phyloP scores from a whole-genome alignment of 1,140 invertebrate species.

The Ephestia elutella region DNA sequence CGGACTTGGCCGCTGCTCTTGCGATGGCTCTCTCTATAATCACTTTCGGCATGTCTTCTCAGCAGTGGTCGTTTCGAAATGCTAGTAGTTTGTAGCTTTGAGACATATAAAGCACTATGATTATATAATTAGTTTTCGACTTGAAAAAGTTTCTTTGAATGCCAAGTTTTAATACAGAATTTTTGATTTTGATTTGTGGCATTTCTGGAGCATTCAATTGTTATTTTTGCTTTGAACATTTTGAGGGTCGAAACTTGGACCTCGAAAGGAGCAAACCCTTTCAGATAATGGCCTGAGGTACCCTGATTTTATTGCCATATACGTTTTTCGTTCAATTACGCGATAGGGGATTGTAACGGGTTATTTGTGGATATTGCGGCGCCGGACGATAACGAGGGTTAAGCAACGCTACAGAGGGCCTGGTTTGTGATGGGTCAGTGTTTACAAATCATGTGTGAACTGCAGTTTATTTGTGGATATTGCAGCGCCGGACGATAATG shows the following conservation, averaged over 20 bases:
- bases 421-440: background rate
- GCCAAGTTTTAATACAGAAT: no score
- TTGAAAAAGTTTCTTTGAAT: no score
- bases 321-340: constrained; percentile 3
- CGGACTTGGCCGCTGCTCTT: no score
- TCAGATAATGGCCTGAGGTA: background rate
- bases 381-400: constrained; percentile 1
- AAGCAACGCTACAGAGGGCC: background rate
- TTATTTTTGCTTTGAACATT: no score
- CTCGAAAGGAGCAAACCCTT: background rate
- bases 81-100: no score
- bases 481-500: background rate
- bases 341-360: background rate
- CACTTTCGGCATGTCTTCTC: no score
- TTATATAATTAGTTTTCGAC: no score
- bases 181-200: no score
- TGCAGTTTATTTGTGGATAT: background rate
- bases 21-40: no score
- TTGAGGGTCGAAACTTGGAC: background rate
- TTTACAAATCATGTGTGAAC: background rate
- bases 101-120: no score
- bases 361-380: constrained; percentile 1
- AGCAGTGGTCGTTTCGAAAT: no score
- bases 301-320: constrained; percentile 2
- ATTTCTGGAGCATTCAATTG: no score